phyloP scores from a whole-genome alignment of 2,113 vertebrate species.

The Callopanchax toddi region DNA sequence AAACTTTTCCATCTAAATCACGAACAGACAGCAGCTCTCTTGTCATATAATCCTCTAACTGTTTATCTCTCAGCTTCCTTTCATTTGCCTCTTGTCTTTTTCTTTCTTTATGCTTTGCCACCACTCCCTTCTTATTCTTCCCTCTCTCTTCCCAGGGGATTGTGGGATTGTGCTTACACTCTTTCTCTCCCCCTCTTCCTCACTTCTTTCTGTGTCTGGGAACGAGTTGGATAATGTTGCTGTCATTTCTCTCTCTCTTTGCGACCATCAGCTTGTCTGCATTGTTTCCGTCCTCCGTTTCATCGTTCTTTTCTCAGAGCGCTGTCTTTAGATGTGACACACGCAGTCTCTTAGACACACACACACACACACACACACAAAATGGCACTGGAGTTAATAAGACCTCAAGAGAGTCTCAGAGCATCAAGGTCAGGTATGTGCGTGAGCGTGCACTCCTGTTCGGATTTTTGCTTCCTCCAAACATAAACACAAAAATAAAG shows the following conservation, averaged over 20 bases:
- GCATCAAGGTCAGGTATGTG: constrained; percentile 62
- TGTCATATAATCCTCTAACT: constrained; percentile 20
- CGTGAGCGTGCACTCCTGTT: constrained; percentile 6
- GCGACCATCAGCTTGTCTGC: constrained; percentile 30
- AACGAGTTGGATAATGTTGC: constrained; percentile 50
- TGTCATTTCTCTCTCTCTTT: constrained; percentile 57
- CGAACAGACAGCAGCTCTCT: constrained; percentile 4
- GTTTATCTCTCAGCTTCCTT: constrained; percentile 38
- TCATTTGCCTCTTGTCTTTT: constrained; percentile 18
- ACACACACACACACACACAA: constrained; percentile 28
- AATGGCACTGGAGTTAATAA: constrained; percentile 68
- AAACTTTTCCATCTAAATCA: constrained; percentile 13
- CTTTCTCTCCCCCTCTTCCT: constrained; percentile 16
- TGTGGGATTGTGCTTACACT: constrained; percentile 34
- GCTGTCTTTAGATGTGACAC: constrained; percentile 24
- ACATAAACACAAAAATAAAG: constrained; percentile 40
- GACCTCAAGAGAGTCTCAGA: constrained; percentile 70
- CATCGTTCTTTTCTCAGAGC: constrained; percentile 45
- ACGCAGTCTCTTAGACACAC: constrained; percentile 36
- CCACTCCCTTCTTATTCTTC: constrained; percentile 59
- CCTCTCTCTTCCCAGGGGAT: constrained; percentile 38
- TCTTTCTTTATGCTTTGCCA: constrained; percentile 34
- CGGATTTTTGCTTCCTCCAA: constrained; percentile 21
- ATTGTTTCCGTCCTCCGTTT: constrained; percentile 56
- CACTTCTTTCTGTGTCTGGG: constrained; percentile 41